Conservation (phyloP, 2,888 invertebrate genomes). For the Hermaeophaga mercurialis region DNA sequence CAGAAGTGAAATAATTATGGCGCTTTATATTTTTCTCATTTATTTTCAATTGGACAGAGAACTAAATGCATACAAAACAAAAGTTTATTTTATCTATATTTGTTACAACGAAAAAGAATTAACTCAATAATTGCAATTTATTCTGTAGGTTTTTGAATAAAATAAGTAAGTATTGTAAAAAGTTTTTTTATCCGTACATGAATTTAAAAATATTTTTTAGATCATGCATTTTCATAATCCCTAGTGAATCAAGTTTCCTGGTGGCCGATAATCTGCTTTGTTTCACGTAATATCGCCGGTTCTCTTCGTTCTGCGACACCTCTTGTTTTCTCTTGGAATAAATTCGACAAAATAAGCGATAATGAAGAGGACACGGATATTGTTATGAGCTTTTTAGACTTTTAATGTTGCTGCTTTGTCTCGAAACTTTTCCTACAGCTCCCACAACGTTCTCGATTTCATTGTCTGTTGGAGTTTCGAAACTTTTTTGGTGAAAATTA, state of each 20-base stretch:
- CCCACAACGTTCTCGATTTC: slow-evolving; percentile 11
- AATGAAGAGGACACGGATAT: slow-evolving; percentile 19
- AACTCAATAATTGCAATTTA: no score
- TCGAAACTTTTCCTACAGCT: slow-evolving; percentile 10
- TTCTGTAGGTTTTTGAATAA: no score
- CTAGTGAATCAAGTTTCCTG: slow-evolving; percentile 1
- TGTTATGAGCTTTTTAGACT: slow-evolving; percentile 16
- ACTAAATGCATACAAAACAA: no score
- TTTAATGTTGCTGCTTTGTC: slow-evolving; percentile 15
- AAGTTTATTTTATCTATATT: no score
- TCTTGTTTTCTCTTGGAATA: slow-evolving; percentile 15
- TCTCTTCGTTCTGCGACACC: slow-evolving; percentile 16
- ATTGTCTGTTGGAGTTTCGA: slow-evolving; percentile 1
- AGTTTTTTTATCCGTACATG: no score
- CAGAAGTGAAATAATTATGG: neutral
- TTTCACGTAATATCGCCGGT: slow-evolving; percentile 2
- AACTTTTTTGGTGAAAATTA: slow-evolving; percentile 5
- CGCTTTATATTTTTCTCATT: no score
- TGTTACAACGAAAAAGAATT: no score
- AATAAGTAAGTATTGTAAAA: no score
- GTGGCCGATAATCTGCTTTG: slow-evolving; percentile 5
- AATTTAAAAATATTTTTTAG: no score
- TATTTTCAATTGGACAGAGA: no score
- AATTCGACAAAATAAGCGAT: slow-evolving; percentile 21
- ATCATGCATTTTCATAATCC: no score